These are phyloP conservation scores for Parnassius glacialis DNA, from an alignment of 2,888 invertebrate species.

Conservation along the genomic window DNA sequence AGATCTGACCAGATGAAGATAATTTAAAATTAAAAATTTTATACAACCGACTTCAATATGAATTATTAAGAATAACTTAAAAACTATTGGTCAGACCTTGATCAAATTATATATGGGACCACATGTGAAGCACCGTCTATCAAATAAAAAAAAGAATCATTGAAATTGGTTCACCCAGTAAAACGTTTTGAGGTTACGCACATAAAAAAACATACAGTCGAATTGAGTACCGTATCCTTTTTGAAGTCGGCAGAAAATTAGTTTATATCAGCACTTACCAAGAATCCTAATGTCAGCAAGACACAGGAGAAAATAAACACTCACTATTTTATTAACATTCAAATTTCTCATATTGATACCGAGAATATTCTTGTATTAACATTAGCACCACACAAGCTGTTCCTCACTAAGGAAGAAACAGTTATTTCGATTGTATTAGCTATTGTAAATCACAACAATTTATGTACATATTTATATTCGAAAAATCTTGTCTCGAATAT, in stretches of 20 bases:
- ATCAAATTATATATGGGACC: too few species aligned
- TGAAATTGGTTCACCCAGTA: too few species aligned
- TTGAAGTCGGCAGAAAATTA: constrained; percentile 4
- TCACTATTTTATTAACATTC: constrained; percentile 5
- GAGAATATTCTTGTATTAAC: neutral
- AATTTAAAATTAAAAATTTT: neutral
- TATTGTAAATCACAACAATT: neutral
- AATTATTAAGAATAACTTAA: too few species aligned
- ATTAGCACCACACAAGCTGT: neutral
- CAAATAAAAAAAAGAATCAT: too few species aligned
- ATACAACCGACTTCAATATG: too few species aligned
- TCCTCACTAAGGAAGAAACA: too few species aligned
- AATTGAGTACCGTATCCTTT: neutral
- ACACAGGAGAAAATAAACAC: constrained; percentile 6
- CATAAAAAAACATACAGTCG: too few species aligned
- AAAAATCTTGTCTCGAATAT: constrained; percentile 3
- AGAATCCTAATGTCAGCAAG: neutral
- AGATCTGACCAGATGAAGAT: too few species aligned
- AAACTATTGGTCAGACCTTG: too few species aligned
- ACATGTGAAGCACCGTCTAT: too few species aligned
- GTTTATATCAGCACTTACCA: neutral
- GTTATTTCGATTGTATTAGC: neutral
- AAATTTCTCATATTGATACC: constrained; percentile 3
- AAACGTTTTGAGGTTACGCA: too few species aligned
- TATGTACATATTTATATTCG: constrained; percentile 11